These are phyloP conservation scores for Axis porcinus DNA, from an alignment of 2,113 vertebrate genomes.

Conservation along the genomic window DNA sequence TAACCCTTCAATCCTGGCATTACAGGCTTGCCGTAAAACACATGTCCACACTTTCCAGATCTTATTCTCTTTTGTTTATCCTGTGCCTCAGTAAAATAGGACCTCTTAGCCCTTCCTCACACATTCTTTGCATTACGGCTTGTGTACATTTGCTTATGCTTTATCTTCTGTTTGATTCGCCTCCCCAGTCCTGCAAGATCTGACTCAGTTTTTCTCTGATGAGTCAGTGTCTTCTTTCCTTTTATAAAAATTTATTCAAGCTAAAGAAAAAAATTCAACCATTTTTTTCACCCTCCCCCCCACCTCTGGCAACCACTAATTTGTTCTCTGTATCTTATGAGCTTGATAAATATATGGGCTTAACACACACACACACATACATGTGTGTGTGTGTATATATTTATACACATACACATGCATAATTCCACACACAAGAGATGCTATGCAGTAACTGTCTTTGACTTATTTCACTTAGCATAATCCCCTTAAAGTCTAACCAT, in stretches of 20 bases:
- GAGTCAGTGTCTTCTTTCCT: background rate
- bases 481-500: background rate
- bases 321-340: background rate
- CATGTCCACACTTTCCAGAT: background rate
- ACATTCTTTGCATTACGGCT: no score
- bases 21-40: background rate
- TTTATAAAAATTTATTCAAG: background rate
- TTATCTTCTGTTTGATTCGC: background rate
- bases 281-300: background rate
- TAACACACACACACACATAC: background rate
- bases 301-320: background rate
- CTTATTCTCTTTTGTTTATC: background rate
- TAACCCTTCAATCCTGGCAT: background rate
- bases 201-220: background rate
- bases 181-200: background rate
- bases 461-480: background rate
- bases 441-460: background rate
- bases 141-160: background rate
- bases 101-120: background rate
- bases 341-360: background rate
- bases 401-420: rapidly evolving
- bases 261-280: background rate
- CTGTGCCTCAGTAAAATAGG: background rate
- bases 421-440: background rate
- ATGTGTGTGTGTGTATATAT: rapidly evolving